Base-by-base conservation (phyloP, 2,113 vertebrate genomes). In the Phainopepla nitens region DNA sequence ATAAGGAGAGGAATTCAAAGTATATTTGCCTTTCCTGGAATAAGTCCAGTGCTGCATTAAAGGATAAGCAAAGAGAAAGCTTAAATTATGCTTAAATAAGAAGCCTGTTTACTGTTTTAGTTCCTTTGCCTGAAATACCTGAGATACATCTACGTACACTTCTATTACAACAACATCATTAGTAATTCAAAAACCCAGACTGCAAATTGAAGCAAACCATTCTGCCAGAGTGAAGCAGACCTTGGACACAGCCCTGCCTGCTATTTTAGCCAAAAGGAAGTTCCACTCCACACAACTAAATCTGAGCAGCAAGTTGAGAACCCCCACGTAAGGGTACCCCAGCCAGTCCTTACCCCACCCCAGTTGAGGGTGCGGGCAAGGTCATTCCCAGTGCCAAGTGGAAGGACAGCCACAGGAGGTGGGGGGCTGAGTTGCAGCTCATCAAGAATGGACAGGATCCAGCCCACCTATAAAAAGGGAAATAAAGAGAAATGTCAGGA, bases 341-440 rank as follows among this genome's bases (percentile, higher is more conserved):
- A 57, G 31, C 6, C 60, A 62, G 53, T 62, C 50, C 99, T 99
- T 98, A 99, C 99, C 99, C 99, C 99, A 85, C 99, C 99, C 99
- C 99, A 99, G 97, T 99, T 99, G 94, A 99, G 98, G 54, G 99
- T 99, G 33, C 99, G 99, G 44, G 99, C 99, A 87, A 99, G 98
- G 97, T 99, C 99, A 12, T 99, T 99, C 56, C 99, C 99, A 3
- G 99, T 99, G 73, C 99, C 99, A 94, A 99, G 98, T 0, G 99
- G 99, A 88, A 99, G 98, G 82, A 99, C 99, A 65, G 99, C 99
- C 24, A 99, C 99, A 5, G 99, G 99, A 72, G 99, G 99, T 7
- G 99, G 98, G 23, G 98, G 98, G 53, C 94, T 98, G 84, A 98
- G 95, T 9, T 98, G 98, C 27, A 98, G 94, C 80, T 98, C 98